Percentiles rank a stretch among this genome's conserved stretches.
Evolutionary conservation across 2,888 invertebrate species (phyloP).

Genomic region (Lepetodrilus schrolli): DNA sequence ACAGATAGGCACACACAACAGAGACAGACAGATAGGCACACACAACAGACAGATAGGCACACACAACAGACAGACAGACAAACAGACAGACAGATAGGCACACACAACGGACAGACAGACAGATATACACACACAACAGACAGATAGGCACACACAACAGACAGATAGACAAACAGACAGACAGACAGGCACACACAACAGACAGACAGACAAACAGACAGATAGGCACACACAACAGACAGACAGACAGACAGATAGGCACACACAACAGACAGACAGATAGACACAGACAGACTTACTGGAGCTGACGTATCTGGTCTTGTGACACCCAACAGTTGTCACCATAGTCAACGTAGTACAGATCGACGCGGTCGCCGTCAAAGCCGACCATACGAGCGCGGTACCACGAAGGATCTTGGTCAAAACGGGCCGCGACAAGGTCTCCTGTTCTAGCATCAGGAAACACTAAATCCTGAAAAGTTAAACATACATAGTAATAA

Average conservation of each 20-base stretch:
- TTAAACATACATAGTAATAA: no score
- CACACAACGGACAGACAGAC: not conserved
- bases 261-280: not conserved
- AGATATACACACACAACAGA: not conserved
- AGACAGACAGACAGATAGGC: not conserved
- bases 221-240: not conserved
- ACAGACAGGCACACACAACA: not conserved
- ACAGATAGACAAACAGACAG: not conserved
- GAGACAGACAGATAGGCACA: not conserved
- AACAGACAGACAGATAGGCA: not conserved
- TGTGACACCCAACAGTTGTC: constrained; percentile 56
- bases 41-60: not conserved
- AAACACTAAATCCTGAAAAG: constrained; percentile 44
- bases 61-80: not conserved
- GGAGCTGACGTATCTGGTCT: constrained; percentile 46
- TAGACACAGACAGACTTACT: constrained; percentile 43
- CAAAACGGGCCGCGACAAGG: constrained; percentile 69
- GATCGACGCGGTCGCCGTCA: constrained; percentile 55
- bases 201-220: not conserved
- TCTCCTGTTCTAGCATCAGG: constrained; percentile 54
- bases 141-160: not conserved
- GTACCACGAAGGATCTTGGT: constrained; percentile 62
- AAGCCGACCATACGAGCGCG: constrained; percentile 62
- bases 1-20: not conserved
- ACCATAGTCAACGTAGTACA: constrained; percentile 71